Percentiles rank a stretch among this genome's conserved stretches.
Conservation (phyloP, 2,113 vertebrate genomes). For the Balaenoptera acutorostrata region DNA sequence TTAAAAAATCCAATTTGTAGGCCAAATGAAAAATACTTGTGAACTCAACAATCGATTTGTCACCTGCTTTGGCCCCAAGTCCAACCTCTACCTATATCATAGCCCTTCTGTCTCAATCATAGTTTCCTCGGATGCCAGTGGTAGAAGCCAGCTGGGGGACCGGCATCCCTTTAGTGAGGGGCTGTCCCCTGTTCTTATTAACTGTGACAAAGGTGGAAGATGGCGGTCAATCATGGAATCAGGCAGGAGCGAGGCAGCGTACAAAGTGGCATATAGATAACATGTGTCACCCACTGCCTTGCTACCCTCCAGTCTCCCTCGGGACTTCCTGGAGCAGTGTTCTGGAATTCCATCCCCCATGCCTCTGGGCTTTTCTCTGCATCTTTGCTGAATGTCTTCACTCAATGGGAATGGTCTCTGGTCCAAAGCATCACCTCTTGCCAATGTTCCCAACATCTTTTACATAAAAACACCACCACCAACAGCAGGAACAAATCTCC, state of each 20-base stretch:
- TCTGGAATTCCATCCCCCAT: background rate
- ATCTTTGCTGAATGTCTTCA: background rate
- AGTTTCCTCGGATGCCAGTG: rapidly evolving
- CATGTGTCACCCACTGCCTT: no score
- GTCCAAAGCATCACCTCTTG: background rate
- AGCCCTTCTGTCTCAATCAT: background rate
- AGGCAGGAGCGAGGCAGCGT: background rate
- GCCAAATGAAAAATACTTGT: background rate
- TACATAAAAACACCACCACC: background rate
- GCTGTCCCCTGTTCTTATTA: rapidly evolving
- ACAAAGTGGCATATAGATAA: background rate
- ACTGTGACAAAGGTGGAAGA: background rate
- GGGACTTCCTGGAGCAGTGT: no score
- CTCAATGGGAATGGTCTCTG: background rate
- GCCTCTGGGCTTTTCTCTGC: background rate
- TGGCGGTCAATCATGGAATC: rapidly evolving
- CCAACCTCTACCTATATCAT: background rate
- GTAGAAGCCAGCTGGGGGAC: no score
- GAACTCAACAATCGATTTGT: rapidly evolving
- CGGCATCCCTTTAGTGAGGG: background rate
- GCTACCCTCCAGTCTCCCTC: rapidly evolving
- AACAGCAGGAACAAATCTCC: background rate
- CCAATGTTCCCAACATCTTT: background rate
- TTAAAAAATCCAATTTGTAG: background rate
- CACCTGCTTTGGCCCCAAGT: background rate